A percentile compares a stretch with the other conserved stretches of the same genome.
Evolutionary conservation across 2,888 invertebrate genomes (phyloP).

Genomic region (Kryphioiulus occultus): DNA sequence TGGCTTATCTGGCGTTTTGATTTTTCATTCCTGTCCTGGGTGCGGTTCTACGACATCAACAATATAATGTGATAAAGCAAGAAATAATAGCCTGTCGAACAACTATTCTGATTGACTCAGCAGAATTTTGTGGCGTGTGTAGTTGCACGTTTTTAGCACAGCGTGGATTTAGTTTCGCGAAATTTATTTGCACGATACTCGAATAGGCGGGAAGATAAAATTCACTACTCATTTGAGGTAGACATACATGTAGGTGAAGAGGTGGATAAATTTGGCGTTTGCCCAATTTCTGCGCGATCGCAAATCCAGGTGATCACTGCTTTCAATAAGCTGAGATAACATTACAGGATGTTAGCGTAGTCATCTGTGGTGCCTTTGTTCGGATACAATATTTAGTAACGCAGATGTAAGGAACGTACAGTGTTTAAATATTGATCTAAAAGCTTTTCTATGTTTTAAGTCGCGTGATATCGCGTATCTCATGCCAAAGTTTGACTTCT

Average conservation of each 20-base stretch:
- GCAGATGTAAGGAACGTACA: background rate
- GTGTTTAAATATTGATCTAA: background rate
- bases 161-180: background rate
- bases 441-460: background rate
- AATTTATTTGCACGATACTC: background rate
- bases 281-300: background rate
- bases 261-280: background rate
- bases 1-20: background rate
- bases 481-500: too few relatives aligned
- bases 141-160: background rate
- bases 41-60: background rate
- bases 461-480: background rate
- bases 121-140: background rate
- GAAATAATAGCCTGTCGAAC: background rate
- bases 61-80: background rate
- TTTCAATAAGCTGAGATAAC: background rate
- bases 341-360: background rate
- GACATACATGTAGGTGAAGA: background rate
- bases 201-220: background rate
- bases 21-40: background rate
- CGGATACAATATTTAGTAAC: background rate
- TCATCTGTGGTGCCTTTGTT: background rate
- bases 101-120: background rate
- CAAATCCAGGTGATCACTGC: background rate
- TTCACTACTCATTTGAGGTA: background rate